Percentiles rank a stretch among this genome's conserved stretches.
phyloP scores from a whole-genome alignment of 2,797 vertebrate species.

The Bovichtus diacanthus region DNA sequence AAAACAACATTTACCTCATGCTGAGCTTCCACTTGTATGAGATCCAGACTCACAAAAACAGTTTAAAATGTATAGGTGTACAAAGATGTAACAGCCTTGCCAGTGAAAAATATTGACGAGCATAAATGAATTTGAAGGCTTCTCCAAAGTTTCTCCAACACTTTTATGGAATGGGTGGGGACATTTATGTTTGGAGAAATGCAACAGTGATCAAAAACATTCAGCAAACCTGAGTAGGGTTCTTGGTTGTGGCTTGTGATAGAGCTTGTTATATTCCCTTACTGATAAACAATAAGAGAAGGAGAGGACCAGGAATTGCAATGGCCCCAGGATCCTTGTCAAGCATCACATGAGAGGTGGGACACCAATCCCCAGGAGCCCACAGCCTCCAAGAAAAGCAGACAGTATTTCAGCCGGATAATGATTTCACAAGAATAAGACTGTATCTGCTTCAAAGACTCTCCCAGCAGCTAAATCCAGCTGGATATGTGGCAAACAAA shows the following conservation, averaged over 20 bases:
- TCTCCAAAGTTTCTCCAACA: constrained; percentile 1
- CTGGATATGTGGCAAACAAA: constrained; percentile 46
- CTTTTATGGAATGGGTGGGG: neutral
- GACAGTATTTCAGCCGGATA: constrained; percentile 64
- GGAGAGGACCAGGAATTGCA: constrained; percentile 19
- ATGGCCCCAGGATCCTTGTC: constrained; percentile 50
- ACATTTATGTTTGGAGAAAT: constrained; percentile 42
- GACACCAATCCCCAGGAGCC: constrained; percentile 45
- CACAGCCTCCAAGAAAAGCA: constrained; percentile 24
- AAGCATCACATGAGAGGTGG: constrained; percentile 37
- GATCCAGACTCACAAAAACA: neutral
- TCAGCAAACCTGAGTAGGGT: constrained; percentile 32
- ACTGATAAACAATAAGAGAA: constrained; percentile 52
- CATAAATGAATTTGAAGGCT: neutral
- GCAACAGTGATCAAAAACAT: constrained; percentile 64
- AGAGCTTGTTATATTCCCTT: constrained; percentile 39
- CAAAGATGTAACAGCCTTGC: neutral
- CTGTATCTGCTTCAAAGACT: constrained; percentile 31
- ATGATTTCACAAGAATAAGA: constrained; percentile 58
- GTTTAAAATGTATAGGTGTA: neutral
- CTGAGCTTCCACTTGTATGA: neutral
- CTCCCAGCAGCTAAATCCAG: constrained; percentile 45
- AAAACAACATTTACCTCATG: neutral
- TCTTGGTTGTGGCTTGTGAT: constrained; percentile 41
- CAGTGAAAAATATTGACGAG: neutral